A percentile compares a stretch with the other conserved stretches of the same genome.
These are phyloP conservation scores for Nibea albiflora DNA, from an alignment of 2,113 vertebrate species.

Conservation along the genomic window DNA sequence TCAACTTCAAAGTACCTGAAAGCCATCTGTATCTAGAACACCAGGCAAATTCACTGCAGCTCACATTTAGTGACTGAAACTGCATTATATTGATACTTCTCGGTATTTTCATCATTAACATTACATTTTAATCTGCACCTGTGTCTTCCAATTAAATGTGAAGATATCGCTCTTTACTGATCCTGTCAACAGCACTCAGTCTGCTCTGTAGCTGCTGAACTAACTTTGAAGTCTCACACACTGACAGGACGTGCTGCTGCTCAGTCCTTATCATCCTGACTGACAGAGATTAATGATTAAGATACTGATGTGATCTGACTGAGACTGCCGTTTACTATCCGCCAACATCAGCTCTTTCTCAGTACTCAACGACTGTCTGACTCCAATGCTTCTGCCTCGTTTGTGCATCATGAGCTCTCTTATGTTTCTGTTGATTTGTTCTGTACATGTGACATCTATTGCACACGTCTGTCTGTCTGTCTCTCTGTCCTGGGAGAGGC, in stretches of 20 bases:
- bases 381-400: not conserved
- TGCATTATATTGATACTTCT: not conserved
- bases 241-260: not conserved
- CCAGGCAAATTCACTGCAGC: not conserved
- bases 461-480: too few relatives aligned
- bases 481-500: too few relatives aligned
- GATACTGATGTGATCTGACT: not conserved
- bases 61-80: not conserved
- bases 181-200: not conserved
- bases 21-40: not conserved
- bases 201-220: not conserved
- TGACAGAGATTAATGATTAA: not conserved
- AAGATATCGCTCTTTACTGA: not conserved
- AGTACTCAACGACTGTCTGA: not conserved
- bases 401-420: not conserved
- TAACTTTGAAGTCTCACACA: not conserved
- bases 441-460: not conserved
- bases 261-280: not conserved
- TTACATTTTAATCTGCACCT: too few relatives aligned
- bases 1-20: not conserved
- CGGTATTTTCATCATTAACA: not conserved
- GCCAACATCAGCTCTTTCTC: not conserved
- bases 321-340: not conserved
- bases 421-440: too few relatives aligned
- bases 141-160: not conserved